Evolutionary conservation across 2,797 vertebrate genomes (phyloP), one percentile per base, ranked within the genome.

Genomic region (Danio jaintianensis): DNA sequence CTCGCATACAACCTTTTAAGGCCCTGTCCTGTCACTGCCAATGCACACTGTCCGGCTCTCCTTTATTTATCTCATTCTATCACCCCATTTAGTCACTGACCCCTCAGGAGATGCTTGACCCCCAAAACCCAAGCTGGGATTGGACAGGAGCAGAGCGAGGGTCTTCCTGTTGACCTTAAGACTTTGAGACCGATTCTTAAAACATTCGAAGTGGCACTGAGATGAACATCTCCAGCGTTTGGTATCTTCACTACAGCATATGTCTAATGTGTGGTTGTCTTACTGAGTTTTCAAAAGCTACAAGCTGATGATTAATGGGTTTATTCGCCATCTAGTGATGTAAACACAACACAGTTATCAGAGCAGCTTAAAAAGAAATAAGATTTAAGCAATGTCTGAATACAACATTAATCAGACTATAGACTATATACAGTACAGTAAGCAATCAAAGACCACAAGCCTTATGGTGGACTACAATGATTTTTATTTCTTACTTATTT

Each of bases 31-130:
- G 83, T 83, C 83, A 70, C 55, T 78, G 74, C 71, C 79, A 58
- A 52, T 71, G 64, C 77, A 68, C 81, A 78, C 29, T 58, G 73
- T 67, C 68, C 20, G 16, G 62, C 47, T 63, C 52, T 58, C 59
- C 43, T 77, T 72, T 79, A 76, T 84, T 76, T 83, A 80, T 85
- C 82, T 85, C 13, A 83, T 84, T 86, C 83, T 73, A 85, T 85
- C 36, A 18, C 67, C 71, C 71, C 77, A 82, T 85, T 85, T 85
- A 85, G 78, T 74, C 77, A 79, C 55, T 84, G 83, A 86, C 81
- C 85, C 75, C 79, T 53, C 36, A 38, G 74, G 72, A 83, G 45
- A 80, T 20, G 48, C 52, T 36, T 80, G 86, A 85, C 83, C 80
- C 80, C 38, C 64, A 48, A 22, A 74, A 74, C 53, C 58, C 53